Conservation (phyloP, 2,113 vertebrate species). For the Epinephelus fuscoguttatus region DNA sequence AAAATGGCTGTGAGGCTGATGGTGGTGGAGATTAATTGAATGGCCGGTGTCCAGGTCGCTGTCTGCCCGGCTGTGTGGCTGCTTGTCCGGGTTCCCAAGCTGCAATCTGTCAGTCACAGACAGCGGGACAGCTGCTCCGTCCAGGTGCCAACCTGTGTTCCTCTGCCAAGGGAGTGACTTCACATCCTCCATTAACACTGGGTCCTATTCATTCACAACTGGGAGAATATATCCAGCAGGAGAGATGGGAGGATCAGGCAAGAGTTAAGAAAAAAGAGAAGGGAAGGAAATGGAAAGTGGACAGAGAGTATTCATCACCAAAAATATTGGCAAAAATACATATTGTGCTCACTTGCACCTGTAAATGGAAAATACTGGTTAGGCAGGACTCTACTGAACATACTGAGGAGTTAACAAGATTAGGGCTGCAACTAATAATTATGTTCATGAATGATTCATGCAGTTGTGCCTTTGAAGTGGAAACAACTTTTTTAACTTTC, state of each 20-base stretch:
- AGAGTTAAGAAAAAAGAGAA: slow-evolving; percentile 22
- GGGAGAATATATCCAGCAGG: slow-evolving; percentile 43
- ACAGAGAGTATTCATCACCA: slow-evolving; percentile 26
- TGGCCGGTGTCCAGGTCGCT: slow-evolving; percentile 61
- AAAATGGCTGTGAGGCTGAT: slow-evolving; percentile 51
- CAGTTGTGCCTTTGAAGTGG: not conserved
- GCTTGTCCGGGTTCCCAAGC: slow-evolving; percentile 54
- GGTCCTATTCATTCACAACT: slow-evolving; percentile 57
- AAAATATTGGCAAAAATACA: slow-evolving; percentile 25
- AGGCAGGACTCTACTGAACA: not conserved
- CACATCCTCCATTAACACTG: slow-evolving; percentile 69
- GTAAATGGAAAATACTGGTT: slow-evolving; percentile 43
- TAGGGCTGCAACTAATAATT: slow-evolving; percentile 1
- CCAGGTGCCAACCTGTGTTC: slow-evolving; percentile 73
- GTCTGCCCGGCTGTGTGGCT: slow-evolving; percentile 41
- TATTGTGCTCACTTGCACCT: slow-evolving; percentile 31
- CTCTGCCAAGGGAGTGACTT: slow-evolving; percentile 73
- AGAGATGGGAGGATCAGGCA: slow-evolving; percentile 40
- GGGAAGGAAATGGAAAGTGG: slow-evolving; percentile 38
- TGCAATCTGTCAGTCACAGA: slow-evolving; percentile 71
- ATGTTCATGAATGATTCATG: slow-evolving; percentile 11
- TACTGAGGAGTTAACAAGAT: not conserved
- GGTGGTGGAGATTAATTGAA: slow-evolving; percentile 69
- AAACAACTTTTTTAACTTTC: no score
- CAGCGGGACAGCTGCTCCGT: slow-evolving; percentile 60